phyloP scores from a whole-genome alignment of 2,888 invertebrate species.

The Sphaerophoria taeniata region DNA sequence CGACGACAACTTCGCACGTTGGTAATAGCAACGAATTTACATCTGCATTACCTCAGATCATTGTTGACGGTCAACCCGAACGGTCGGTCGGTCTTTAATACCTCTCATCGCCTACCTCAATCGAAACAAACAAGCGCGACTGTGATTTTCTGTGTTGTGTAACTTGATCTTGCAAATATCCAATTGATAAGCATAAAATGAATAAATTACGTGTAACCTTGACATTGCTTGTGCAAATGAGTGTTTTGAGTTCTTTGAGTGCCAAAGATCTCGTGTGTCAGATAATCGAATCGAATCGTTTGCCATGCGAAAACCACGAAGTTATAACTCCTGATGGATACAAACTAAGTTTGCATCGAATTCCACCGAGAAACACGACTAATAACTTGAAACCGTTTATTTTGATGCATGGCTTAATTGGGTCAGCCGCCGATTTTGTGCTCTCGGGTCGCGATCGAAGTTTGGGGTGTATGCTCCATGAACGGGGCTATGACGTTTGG shows the following conservation, averaged over 20 bases:
- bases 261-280: constrained; percentile 78
- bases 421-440: constrained; percentile 80
- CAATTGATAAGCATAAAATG: constrained; percentile 40
- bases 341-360: constrained; percentile 79
- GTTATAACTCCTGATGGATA: constrained; percentile 80
- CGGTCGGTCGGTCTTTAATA: constrained; percentile 40
- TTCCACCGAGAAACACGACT: constrained; percentile 76
- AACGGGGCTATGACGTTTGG: constrained; percentile 81
- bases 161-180: constrained; percentile 49
- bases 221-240: constrained; percentile 30
- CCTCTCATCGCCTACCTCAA: neutral
- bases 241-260: constrained; percentile 45
- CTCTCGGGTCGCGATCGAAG: constrained; percentile 77
- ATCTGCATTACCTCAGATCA: constrained; percentile 66
- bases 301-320: constrained; percentile 78
- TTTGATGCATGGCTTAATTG: constrained; percentile 81
- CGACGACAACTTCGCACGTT: neutral
- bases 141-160: constrained; percentile 44
- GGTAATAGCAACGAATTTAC: constrained; percentile 63
- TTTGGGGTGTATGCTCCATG: constrained; percentile 78
- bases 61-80: constrained; percentile 68
- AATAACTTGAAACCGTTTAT: constrained; percentile 75
- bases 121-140: neutral
- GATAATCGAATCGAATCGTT: constrained; percentile 76
- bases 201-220: constrained; percentile 33